phyloP scores from a whole-genome alignment of 2,797 vertebrate species.

The Coranthus polyacanthus region DNA sequence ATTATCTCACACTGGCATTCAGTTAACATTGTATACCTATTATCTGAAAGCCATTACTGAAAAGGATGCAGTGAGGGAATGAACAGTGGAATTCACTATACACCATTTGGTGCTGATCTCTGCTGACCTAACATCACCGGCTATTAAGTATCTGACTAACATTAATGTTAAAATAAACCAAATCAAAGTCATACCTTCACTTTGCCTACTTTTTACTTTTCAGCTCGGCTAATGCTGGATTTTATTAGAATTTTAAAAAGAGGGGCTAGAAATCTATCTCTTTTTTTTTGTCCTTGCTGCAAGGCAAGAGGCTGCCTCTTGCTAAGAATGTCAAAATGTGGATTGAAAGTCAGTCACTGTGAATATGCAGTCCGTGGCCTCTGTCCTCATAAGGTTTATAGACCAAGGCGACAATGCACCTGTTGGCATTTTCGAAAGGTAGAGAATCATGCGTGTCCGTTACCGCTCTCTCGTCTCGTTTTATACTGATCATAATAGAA shows the following conservation, averaged over 20 bases:
- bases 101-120: neutral
- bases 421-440: conserved; percentile 55
- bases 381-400: conserved; percentile 19
- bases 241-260: conserved; percentile 2
- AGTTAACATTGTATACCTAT: neutral
- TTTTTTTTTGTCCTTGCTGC: conserved; percentile 1
- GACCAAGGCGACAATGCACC: conserved; percentile 14
- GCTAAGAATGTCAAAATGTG: conserved; percentile 1
- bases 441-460: conserved; percentile 47
- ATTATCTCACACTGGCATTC: too few relatives aligned
- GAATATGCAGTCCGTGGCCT: conserved; percentile 8
- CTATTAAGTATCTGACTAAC: neutral
- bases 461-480: conserved; percentile 48
- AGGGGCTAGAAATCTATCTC: conserved; percentile 4
- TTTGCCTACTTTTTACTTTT: neutral
- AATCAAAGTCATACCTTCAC: neutral
- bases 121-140: neutral
- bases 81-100: too few relatives aligned
- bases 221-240: too few relatives aligned
- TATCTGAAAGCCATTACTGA: conserved; percentile 3
- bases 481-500: too few relatives aligned
- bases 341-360: conserved; percentile 4
- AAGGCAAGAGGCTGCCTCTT: neutral
- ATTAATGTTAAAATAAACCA: neutral
- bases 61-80: too few relatives aligned